Percentiles rank a stretch among this genome's conserved stretches.
These are phyloP conservation scores for Andricus curvator DNA, from an alignment of 2,888 invertebrate genomes.

Conservation along the genomic window DNA sequence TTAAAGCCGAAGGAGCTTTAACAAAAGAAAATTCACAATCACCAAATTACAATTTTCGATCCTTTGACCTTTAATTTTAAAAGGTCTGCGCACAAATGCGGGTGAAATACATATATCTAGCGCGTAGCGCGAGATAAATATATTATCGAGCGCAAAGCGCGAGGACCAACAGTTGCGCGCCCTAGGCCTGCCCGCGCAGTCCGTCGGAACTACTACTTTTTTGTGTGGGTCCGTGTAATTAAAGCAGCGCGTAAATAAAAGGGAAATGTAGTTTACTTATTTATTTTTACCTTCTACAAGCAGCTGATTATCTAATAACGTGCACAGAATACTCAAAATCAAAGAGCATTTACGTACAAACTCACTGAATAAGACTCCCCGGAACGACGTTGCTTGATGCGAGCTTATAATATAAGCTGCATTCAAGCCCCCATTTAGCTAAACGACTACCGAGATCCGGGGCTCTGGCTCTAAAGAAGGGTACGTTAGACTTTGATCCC, in stretches of 20 bases:
- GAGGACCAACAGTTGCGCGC: too few species aligned
- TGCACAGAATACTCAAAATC: not conserved
- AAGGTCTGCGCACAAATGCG: too few species aligned
- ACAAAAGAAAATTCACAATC: too few species aligned
- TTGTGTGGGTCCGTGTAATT: not conserved
- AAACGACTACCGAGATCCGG: constrained; percentile 29
- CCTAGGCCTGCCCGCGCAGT: fast-evolving
- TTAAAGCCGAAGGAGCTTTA: too few species aligned
- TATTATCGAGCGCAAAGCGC: too few species aligned
- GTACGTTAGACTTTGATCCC: constrained; percentile 30
- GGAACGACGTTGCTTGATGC: constrained; percentile 19
- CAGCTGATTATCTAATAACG: not conserved
- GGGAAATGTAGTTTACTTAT: not conserved
- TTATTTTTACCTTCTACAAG: too few species aligned
- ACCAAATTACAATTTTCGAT: too few species aligned
- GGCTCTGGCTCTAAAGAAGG: constrained; percentile 15
- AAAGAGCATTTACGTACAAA: constrained; percentile 3
- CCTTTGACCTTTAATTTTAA: too few species aligned
- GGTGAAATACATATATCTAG: too few species aligned
- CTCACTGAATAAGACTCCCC: constrained; percentile 17
- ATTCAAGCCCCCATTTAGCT: constrained; percentile 32
- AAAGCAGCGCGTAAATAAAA: not conserved
- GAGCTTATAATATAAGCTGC: constrained; percentile 22
- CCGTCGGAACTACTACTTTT: too few species aligned
- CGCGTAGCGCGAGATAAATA: too few species aligned